These are phyloP conservation scores for Odontesthes bonariensis DNA, from an alignment of 2,113 vertebrate species.

Conservation along the genomic window DNA sequence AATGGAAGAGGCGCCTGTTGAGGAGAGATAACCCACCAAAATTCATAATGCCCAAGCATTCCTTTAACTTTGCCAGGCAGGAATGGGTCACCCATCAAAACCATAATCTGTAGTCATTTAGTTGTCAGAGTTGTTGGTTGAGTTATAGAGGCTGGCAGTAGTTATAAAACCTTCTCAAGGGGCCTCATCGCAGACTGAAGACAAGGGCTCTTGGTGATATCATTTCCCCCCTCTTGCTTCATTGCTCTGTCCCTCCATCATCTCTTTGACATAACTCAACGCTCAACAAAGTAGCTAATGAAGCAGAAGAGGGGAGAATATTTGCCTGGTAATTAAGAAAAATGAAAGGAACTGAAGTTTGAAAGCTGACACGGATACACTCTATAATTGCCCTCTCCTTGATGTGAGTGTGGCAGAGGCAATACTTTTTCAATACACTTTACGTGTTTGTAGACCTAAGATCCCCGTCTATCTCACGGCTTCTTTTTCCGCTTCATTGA, in stretches of 20 bases:
- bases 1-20: slow-evolving; percentile 60
- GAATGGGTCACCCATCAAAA: slow-evolving; percentile 72
- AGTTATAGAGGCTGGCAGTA: slow-evolving; percentile 61
- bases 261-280: slow-evolving; percentile 80
- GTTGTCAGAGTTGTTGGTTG: slow-evolving; percentile 67
- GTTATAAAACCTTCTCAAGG: slow-evolving; percentile 64
- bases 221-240: slow-evolving; percentile 54
- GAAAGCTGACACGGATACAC: slow-evolving; percentile 73
- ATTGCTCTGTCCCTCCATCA: slow-evolving; percentile 79
- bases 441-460: slow-evolving; percentile 8
- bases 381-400: slow-evolving; percentile 79
- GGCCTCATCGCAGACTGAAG: slow-evolving; percentile 65
- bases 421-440: slow-evolving; percentile 51
- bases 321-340: slow-evolving; percentile 84
- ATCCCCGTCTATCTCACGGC: slow-evolving; percentile 15
- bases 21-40: slow-evolving; percentile 68
- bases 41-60: slow-evolving; percentile 62
- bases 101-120: slow-evolving; percentile 69
- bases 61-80: slow-evolving; percentile 67
- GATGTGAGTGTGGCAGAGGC: slow-evolving; percentile 44
- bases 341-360: slow-evolving; percentile 81
- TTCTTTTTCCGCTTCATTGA: not conserved
- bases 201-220: slow-evolving; percentile 68
- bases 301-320: slow-evolving; percentile 78
- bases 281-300: slow-evolving; percentile 84